Conservation (phyloP, 2,113 vertebrate genomes). For the Strix aluco region DNA sequence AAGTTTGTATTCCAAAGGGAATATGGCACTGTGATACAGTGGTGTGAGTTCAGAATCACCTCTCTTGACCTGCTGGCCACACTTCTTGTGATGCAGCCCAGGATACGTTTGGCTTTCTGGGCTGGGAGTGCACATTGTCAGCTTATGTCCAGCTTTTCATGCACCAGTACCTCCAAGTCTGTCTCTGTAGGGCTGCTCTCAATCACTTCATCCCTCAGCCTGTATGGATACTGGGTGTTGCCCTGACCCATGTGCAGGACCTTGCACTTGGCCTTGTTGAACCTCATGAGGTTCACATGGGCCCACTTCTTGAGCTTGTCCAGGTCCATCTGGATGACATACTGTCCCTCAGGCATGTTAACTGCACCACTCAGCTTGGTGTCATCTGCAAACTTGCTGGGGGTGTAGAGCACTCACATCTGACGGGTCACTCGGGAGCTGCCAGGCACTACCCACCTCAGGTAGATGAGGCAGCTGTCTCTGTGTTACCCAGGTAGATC, state of each 20-base stretch:
- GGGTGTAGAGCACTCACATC: not conserved
- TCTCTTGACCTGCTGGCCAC: not conserved
- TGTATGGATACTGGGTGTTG: accelerated
- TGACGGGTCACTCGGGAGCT: not conserved
- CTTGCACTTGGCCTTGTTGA: not conserved
- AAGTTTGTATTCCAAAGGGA: not conserved
- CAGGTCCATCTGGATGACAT: not conserved
- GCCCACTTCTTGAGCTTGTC: not conserved
- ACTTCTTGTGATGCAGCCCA: not conserved
- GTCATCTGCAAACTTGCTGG: not conserved
- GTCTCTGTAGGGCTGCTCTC: not conserved
- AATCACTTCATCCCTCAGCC: not conserved
- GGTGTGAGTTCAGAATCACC: not conserved
- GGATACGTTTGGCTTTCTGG: accelerated
- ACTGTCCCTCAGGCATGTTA: accelerated
- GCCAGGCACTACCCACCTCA: accelerated
- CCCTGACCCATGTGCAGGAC: accelerated
- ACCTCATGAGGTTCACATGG: not conserved
- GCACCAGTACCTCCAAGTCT: not conserved
- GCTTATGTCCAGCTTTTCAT: not conserved
- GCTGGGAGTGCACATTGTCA: accelerated
- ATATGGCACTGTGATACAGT: not conserved
- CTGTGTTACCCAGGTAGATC: not conserved
- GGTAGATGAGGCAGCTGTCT: accelerated
- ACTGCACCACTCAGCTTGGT: not conserved